Base-by-base conservation (phyloP, 2,888 invertebrate species). In the Strigamia transsilvanica region DNA sequence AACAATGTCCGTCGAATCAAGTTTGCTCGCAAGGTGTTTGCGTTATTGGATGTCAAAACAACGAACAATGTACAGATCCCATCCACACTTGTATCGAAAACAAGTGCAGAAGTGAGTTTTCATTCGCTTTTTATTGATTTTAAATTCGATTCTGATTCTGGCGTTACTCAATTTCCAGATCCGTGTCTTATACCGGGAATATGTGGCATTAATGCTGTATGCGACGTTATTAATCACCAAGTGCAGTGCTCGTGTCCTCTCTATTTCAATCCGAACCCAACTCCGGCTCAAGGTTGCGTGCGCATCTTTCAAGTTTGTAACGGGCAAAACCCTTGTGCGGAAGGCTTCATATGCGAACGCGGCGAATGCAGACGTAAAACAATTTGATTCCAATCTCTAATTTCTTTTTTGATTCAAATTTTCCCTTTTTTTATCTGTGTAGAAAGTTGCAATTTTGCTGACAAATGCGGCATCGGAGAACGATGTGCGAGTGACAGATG, bases 11-110 rank as follows among this genome's bases (percentile, higher is more conserved):
- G 80, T 88, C 89, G 38, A 92, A 93, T 80, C 92, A 95, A 89
- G 95, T 95, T 13, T 97, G 97, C 87, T 90, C 94, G 15, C 91
- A 91, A 84, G 94, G 94, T 7, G 91, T 93, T 83, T 97, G 97
- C 87, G 88, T 93, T 2, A 89, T 95, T 82, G 97, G 97, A 27
- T 97, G 97, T 87, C 91, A 96, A 86, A 92, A 92, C 85, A 94
- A 95, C 86, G 92, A 92, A 85, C 94, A 96, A 85, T 97, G 97
- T 86, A 90, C 91, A 90, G 90, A 18, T 91, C 92, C 82, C 92
- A 95, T n/a, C 18, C 38, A 81, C 86, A 93, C 95, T 3, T 97
- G 97, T 86, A 91, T 96, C 56, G 93, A 94, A 85, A 94, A 93
- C 86, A 94, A 93, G 89, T 97, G 96, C 87, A 90, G 91, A 86